Evolutionary conservation across 2,113 vertebrate species (phyloP).

Genomic region (Syrmaticus mikado): DNA sequence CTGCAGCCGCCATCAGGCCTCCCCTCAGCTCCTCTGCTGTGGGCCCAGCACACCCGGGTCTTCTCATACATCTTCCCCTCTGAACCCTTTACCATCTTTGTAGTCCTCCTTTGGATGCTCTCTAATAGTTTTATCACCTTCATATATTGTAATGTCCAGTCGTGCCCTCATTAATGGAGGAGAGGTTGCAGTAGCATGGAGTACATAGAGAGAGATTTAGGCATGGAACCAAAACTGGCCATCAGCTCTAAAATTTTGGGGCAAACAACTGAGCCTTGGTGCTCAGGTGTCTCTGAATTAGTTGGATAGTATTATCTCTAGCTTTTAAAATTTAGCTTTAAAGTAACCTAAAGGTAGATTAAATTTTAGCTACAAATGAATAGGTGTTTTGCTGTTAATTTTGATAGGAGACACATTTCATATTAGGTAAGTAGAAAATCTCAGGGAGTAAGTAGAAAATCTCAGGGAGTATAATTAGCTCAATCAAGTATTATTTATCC

Average conservation of each 20-base stretch:
- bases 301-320: neutral
- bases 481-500: neutral
- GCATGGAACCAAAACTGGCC: neutral
- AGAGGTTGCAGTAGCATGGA: neutral
- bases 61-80: neutral
- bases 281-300: neutral
- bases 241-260: neutral
- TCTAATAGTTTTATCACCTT: neutral
- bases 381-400: neutral
- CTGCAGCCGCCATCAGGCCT: neutral
- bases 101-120: neutral
- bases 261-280: neutral
- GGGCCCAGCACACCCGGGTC: neutral
- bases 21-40: neutral
- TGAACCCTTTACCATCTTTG: neutral
- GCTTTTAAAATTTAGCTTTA: neutral
- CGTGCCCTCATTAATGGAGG: neutral
- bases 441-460: neutral
- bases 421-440: neutral
- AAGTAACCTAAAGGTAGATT: neutral
- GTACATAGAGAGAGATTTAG: neutral
- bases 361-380: neutral
- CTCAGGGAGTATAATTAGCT: neutral
- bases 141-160: neutral
- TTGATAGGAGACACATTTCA: neutral